These are phyloP conservation scores for Melanargia galathea DNA, from an alignment of 2,888 invertebrate species.

Conservation along the genomic window DNA sequence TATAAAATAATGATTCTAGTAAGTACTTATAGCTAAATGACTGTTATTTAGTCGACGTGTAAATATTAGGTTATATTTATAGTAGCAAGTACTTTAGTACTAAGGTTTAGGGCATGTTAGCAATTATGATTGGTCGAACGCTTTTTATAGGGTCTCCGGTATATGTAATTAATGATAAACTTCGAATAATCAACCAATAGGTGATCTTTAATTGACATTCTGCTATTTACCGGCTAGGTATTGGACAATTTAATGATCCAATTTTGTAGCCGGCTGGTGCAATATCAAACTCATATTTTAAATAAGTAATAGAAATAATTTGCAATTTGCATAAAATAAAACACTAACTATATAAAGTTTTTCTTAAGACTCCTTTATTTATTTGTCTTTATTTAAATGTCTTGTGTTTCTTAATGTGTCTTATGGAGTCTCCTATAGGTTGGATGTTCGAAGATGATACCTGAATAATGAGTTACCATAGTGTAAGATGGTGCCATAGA, in stretches of 20 bases:
- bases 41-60: conserved; percentile 69
- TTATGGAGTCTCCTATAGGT: neutral
- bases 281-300: too few relatives aligned
- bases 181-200: conserved; percentile 13
- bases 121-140: conserved; percentile 76
- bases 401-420: neutral
- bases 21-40: conserved; percentile 60
- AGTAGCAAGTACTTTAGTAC: conserved; percentile 54
- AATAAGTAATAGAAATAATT: too few relatives aligned
- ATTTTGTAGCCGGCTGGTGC: too few relatives aligned
- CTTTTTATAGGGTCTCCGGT: conserved; percentile 51
- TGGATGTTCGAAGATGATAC: conserved; percentile 48
- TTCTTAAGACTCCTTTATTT: too few relatives aligned
- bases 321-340: too few relatives aligned
- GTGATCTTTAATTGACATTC: neutral
- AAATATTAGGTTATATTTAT: conserved; percentile 79
- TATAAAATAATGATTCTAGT: conserved; percentile 19
- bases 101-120: conserved; percentile 75
- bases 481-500: conserved; percentile 76
- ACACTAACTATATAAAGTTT: too few relatives aligned
- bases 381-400: neutral
- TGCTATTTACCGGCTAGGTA: neutral
- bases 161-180: conserved; percentile 23
- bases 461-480: conserved; percentile 72
- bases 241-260: neutral